Conservation (phyloP, 1,140 invertebrate genomes). For the Lepidurus packardi region DNA sequence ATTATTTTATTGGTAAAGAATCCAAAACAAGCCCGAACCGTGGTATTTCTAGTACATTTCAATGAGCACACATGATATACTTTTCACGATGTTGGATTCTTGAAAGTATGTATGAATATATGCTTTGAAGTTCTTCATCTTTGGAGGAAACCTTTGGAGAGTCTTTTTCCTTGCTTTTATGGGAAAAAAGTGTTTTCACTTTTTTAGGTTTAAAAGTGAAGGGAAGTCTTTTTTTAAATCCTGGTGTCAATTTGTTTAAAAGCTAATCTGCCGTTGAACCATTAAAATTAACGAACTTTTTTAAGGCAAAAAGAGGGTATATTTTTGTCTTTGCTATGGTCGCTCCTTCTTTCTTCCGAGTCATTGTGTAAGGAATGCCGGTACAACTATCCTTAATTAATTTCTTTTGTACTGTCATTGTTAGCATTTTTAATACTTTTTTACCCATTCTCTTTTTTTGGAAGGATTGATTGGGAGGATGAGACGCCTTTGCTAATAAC, state of each 20-base stretch:
- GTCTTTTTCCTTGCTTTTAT: not conserved
- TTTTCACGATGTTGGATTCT: not conserved
- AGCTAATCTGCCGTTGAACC: constrained; percentile 12
- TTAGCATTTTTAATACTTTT: not conserved
- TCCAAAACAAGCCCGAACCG: not conserved
- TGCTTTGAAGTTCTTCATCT: constrained; percentile 20
- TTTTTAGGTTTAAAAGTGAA: not conserved
- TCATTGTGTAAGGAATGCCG: not conserved
- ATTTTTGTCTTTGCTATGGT: not conserved
- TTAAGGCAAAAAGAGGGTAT: not conserved
- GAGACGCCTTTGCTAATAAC: not conserved
- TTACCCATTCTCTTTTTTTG: not conserved
- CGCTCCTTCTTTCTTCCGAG: not conserved
- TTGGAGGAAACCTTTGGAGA: not conserved
- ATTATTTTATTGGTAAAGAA: not conserved
- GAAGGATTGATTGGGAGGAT: not conserved
- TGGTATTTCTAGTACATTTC: not conserved
- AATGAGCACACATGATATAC: not conserved
- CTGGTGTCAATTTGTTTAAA: constrained; percentile 10
- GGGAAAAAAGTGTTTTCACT: no score
- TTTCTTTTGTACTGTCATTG: not conserved
- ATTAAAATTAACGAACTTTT: constrained; percentile 16
- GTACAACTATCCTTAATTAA: constrained; percentile 2
- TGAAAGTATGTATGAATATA: not conserved
- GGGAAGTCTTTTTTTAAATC: not conserved